Base-by-base conservation (phyloP, 2,888 invertebrate species). In the Cactoblastis cactorum region DNA sequence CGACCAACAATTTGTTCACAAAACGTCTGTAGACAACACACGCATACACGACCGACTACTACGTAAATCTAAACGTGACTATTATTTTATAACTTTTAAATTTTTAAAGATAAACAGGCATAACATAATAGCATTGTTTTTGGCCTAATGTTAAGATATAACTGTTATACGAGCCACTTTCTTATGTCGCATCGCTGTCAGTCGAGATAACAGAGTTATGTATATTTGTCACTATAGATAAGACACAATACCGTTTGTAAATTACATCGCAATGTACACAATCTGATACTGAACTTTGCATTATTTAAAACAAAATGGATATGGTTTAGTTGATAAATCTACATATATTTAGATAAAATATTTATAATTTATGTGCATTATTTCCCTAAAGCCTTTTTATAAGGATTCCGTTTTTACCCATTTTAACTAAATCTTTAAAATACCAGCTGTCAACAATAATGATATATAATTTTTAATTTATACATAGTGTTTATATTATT, bases 151-250 rank as follows among this genome's bases (percentile, higher is more conserved):
- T 62, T 56, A 64, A 77, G 82, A 84, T 84, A 82, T 79, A 71
- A 83, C 79, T 83, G 76, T 69, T 73, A 64, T 72, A 67, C 69
- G 67, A 77, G 68, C 70, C 74, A 75, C 73, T 83, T 80, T 81
- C 83, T 80, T 81, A 77, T 66, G 69, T 63, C 66, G 71, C 65
- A 68, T 62, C 66, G 71, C 70, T 77, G 80, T 73, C 81, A 77
- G 73, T 69, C 68, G 65, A 80, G 84, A 87, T 83, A 83, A 64
- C 66, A 62, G 63, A 74, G 74, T 74, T 80, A 77, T 80, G 79
- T 74, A 78, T 80, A 83, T 77, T 82, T 87, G 88, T 88, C 87
- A 84, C 80, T 80, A 78, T 60, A 81, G 88, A 89, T 88, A 89
- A 86, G 77, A 67, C 70, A 80, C 76, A 80, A 73, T 78, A 72